Percentiles rank a stretch among this genome's conserved stretches.
These are phyloP conservation scores for Opisthograptis luteolata DNA, from an alignment of 2,888 invertebrate genomes.

Conservation along the genomic window DNA sequence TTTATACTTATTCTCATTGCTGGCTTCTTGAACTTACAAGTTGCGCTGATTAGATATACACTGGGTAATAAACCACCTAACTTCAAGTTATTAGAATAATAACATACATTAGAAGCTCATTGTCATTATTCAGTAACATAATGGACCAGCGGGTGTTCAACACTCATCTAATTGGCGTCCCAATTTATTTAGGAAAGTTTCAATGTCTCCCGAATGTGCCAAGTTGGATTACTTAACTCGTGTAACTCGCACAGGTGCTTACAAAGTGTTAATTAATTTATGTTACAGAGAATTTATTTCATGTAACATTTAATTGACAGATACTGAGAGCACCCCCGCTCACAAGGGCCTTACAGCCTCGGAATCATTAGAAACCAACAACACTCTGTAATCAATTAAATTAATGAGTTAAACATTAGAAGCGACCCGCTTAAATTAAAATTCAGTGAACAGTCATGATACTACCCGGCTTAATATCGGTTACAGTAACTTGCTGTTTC, in stretches of 20 bases:
- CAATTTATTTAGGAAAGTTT: conserved; percentile 60
- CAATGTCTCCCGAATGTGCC: conserved; percentile 48
- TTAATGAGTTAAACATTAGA: conserved; percentile 56
- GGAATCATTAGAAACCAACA: conserved; percentile 60
- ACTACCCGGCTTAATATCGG: conserved; percentile 32
- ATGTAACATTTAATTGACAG: conserved; percentile 62
- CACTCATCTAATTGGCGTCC: conserved; percentile 51
- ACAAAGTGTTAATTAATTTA: conserved; percentile 69
- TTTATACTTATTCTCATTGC: too few species aligned
- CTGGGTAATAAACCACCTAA: conserved; percentile 13
- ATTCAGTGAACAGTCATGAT: conserved; percentile 38
- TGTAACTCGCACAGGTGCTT: conserved; percentile 61
- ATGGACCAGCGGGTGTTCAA: conserved; percentile 37
- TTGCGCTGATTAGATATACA: not conserved
- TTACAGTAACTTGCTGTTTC: conserved; percentile 17
- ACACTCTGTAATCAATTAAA: conserved; percentile 59
- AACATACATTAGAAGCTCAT: conserved; percentile 34
- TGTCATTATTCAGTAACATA: conserved; percentile 34
- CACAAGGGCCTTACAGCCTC: conserved; percentile 29
- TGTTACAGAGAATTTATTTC: conserved; percentile 58
- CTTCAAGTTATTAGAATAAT: conserved; percentile 21
- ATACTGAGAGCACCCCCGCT: conserved; percentile 50
- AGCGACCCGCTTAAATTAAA: conserved; percentile 44
- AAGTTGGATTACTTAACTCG: conserved; percentile 63
- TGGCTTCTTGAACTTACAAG: too few species aligned